Evolutionary conservation across 2,797 vertebrate genomes (phyloP), one percentile per base, ranked within the genome.

Genomic region (Hyperoplus immaculatus): DNA sequence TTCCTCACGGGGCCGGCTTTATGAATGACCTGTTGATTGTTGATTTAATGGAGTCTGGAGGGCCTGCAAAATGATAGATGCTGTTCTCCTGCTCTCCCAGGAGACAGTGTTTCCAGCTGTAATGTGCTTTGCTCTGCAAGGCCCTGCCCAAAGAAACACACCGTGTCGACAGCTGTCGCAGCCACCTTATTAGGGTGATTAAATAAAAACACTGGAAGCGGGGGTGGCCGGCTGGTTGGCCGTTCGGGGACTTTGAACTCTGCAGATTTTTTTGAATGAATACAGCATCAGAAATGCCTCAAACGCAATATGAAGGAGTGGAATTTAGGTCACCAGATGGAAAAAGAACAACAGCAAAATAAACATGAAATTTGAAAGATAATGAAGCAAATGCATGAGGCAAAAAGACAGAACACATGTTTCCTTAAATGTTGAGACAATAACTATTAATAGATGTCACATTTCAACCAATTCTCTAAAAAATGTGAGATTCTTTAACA

Each of bases 171-270:
- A 91, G 90, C 92, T 93, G 92, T 91, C 82, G 51, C 83, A 69
- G 84, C 83, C 85, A 87, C 84, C 80, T 94, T 93, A 94, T 95
- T 93, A 94, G 73, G 82, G 86, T 93, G 94, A 94, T 94, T 90
- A 94, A 94, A 92, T 93, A 90, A 91, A 91, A 93, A 92, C 84
- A 89, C 21, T 81, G 82, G 73, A 47, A 82, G 77, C 47, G 45
- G 77, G 71, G 88, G 85, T 4, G 62, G 81, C 59, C 1, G 63
- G 78, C 72, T 84, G 72, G 61, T 64, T 65, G 73, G 50, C 57
- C 75, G 75, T 69, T 18, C 58, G 57, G 70, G 63, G 79, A 85
- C 69, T 86, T 59, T 86, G 79, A 82, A 86, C 80, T 75, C 18
- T 10, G 69, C 57, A 63, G 50, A 65, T 39, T 65, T 14, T 45